Conservation (phyloP, 2,113 vertebrate genomes). For the Furnarius figulus region DNA sequence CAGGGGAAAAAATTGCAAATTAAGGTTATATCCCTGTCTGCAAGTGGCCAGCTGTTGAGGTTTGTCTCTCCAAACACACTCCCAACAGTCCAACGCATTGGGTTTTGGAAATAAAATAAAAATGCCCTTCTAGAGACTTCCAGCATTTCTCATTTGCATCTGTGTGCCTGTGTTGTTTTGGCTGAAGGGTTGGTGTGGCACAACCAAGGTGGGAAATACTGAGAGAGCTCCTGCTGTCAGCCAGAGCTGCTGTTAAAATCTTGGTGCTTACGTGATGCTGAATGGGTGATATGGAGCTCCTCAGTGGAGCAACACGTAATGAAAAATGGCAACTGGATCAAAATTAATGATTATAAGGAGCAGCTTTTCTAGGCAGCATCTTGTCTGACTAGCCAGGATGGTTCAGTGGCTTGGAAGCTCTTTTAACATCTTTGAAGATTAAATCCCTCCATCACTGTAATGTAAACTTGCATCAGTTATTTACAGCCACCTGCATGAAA, state of each 20-base stretch:
- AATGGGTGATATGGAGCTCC: neutral
- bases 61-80: neutral
- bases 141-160: neutral
- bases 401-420: neutral
- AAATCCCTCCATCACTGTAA: neutral
- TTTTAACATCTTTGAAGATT: conserved; percentile 14
- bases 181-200: neutral
- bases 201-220: neutral
- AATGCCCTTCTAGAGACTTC: neutral
- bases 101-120: neutral
- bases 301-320: neutral
- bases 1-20: neutral
- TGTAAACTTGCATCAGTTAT: conserved; percentile 35
- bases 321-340: neutral
- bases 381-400: neutral
- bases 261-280: neutral
- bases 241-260: neutral
- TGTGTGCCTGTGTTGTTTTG: fast-evolving
- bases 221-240: neutral
- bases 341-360: neutral
- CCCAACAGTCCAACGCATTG: neutral
- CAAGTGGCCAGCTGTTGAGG: neutral
- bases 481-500: conserved; percentile 26
- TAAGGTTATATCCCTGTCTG: neutral
- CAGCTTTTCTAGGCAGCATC: neutral